Evolutionary conservation across 2,888 invertebrate species (phyloP), one percentile per base, ranked within the genome.

Genomic region (Pheosia gnoma): DNA sequence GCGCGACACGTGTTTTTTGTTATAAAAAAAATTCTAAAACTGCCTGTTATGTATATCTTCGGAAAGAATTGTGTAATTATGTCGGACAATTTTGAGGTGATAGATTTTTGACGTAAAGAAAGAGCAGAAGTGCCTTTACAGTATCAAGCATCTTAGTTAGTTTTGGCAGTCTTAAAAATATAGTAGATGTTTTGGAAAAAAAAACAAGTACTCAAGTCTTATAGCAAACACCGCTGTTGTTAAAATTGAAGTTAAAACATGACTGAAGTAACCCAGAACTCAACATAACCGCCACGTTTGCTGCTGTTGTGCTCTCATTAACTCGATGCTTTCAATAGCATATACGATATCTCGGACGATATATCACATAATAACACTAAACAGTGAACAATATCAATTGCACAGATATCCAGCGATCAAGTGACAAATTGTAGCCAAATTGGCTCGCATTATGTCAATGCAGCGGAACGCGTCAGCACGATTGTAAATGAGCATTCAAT

Each of bases 1-100:
- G 71, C 74, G 77, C 80, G 81, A 79, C 80, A 82, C 81, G 83
- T 84, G 82, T 83, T 85, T 84, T 85, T 86, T 84, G 66, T 64
- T 67, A 71, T 70, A 72, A 72, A 68, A 67, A 66, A 77, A 77
- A 75, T 73, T 70, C 70, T 72, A 71, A 63, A 62, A 57, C 13
- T 10, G 36, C 36, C 45, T 45, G 41, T 36, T 45, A 57, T 57
- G 39, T 43, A 11, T 45, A 13, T 45, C 57, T 45, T 43, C 43
- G 13, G 45, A 36, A 45, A 25, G 36, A 36, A 57, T 36, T 36
- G 45, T 43, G 56, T 45, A 45, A 36, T 45, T 45, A 45, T 36
- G 45, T 56, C 53, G 36, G 25, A 25, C 7, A 3, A 51, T 51
- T 13, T 25, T 13, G 13, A 13, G 51, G 51, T 47, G 47, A n/a